Percentiles rank a stretch among this genome's conserved stretches.
phyloP scores from a whole-genome alignment of 2,113 vertebrate genomes.

The Chaetops frenatus region DNA sequence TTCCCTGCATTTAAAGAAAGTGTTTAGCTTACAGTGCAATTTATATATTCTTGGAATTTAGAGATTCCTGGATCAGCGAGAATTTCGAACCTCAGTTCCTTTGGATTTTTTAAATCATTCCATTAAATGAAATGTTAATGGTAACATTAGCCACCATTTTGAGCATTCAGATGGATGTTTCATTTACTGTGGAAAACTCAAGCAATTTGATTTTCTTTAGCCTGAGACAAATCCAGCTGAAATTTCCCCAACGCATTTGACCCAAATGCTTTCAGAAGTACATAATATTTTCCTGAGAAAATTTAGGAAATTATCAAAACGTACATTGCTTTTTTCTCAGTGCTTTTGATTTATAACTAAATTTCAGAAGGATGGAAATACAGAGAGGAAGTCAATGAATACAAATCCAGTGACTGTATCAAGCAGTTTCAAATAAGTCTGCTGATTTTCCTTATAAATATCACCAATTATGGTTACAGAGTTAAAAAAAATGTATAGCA shows the following conservation, averaged over 20 bases:
- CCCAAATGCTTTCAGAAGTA: background rate
- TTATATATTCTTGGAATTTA: background rate
- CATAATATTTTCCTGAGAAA: background rate
- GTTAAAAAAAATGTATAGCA: background rate
- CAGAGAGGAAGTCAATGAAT: background rate
- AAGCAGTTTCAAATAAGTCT: background rate
- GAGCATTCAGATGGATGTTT: background rate
- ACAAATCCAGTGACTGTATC: background rate
- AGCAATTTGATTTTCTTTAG: background rate
- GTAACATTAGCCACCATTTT: background rate
- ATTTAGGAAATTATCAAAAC: background rate
- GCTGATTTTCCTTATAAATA: background rate
- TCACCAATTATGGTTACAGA: background rate
- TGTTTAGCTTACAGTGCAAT: fast-evolving
- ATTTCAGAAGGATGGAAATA: background rate
- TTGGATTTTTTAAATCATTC: background rate
- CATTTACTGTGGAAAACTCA: background rate
- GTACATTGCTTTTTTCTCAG: background rate
- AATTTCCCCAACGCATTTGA: background rate
- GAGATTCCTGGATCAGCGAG: background rate
- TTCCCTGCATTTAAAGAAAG: background rate
- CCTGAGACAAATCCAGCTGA: background rate
- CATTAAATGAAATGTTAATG: background rate
- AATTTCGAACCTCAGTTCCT: background rate
- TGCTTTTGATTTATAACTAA: background rate